Percentiles rank a stretch among this genome's conserved stretches.
phyloP scores from a whole-genome alignment of 2,888 invertebrate species.

The Augochlorella aurata region DNA sequence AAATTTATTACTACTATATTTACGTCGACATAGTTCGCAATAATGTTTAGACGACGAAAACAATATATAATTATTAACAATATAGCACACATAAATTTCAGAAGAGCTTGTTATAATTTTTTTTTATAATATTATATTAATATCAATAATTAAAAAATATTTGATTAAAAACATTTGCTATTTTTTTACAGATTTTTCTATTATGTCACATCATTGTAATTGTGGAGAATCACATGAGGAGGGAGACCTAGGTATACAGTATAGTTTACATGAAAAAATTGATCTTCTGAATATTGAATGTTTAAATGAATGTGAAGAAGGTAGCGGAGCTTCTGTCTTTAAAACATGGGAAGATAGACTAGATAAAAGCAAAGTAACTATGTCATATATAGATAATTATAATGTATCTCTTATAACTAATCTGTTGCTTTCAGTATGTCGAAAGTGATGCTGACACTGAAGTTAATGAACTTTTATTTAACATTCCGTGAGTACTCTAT shows the following conservation, averaged over 20 bases:
- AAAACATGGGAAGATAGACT: conserved; percentile 95
- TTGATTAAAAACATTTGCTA: neutral
- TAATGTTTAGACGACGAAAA: neutral
- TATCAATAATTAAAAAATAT: neutral
- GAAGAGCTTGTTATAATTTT: neutral
- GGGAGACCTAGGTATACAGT: conserved; percentile 88
- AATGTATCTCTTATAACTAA: conserved; percentile 1
- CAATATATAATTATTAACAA: neutral
- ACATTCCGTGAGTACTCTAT: conserved; percentile 89
- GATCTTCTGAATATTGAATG: conserved; percentile 93
- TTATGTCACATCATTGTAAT: conserved; percentile 73
- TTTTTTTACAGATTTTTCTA: conserved; percentile 14
- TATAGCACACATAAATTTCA: neutral
- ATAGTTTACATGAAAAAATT: conserved; percentile 94
- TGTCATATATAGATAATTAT: conserved; percentile 36
- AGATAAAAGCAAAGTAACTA: conserved; percentile 88
- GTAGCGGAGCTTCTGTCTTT: conserved; percentile 94
- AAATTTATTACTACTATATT: neutral
- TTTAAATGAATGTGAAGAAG: conserved; percentile 93
- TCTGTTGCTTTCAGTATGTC: conserved; percentile 87
- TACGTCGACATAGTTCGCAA: neutral
- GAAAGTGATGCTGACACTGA: conserved; percentile 98
- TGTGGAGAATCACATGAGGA: conserved; percentile 74
- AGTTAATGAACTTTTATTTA: conserved; percentile 96
- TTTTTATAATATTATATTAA: neutral